phyloP scores from a whole-genome alignment of 2,797 vertebrate genomes.

The Paedocypris micromegethes region DNA sequence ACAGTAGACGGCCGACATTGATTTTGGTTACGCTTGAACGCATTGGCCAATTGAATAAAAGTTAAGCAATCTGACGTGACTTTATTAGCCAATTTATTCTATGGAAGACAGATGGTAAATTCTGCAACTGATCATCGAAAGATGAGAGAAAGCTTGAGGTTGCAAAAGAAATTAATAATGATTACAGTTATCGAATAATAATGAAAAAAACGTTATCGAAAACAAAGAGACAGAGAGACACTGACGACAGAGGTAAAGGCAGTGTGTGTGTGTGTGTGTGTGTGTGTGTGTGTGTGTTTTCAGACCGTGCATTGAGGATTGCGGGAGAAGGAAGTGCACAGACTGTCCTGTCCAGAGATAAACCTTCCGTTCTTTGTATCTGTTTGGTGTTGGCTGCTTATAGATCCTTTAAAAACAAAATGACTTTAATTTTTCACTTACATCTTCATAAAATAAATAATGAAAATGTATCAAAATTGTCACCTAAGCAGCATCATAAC shows the following conservation, averaged over 20 bases:
- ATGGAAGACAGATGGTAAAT: too few species aligned
- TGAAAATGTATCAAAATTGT: neutral
- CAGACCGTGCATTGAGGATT: slow-evolving; percentile 60
- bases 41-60: too few species aligned
- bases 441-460: slow-evolving; percentile 14
- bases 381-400: slow-evolving; percentile 69
- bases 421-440: neutral
- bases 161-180: too few species aligned
- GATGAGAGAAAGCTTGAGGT: too few species aligned
- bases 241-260: too few species aligned
- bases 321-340: slow-evolving; percentile 61
- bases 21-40: too few species aligned
- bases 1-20: too few species aligned
- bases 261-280: too few species aligned
- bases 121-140: too few species aligned
- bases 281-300: neutral
- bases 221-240: neutral
- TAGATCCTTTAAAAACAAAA: slow-evolving; percentile 61
- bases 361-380: slow-evolving; percentile 64
- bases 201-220: neutral
- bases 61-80: too few species aligned
- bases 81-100: too few species aligned
- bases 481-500: slow-evolving; percentile 78
- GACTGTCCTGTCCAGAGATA: slow-evolving; percentile 60
- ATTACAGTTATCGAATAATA: neutral